phyloP scores from a whole-genome alignment of 2,797 vertebrate genomes.

The Pyrocephalus nanus region DNA sequence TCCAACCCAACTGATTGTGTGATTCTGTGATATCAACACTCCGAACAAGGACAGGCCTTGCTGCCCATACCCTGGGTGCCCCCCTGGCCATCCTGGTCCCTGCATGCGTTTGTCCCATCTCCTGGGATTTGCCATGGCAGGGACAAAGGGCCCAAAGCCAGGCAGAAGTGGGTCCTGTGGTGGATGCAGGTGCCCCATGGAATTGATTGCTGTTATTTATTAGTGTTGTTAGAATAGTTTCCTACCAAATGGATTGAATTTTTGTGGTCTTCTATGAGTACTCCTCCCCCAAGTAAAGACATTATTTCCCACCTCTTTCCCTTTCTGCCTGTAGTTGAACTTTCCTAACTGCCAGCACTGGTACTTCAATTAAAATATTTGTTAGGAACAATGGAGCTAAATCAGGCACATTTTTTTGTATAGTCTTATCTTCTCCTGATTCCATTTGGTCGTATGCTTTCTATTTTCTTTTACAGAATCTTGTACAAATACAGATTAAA shows the following conservation, averaged over 20 bases:
- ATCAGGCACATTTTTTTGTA: background rate
- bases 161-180: background rate
- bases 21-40: background rate
- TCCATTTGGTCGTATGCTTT: background rate
- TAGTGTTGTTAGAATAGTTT: background rate
- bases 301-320: background rate
- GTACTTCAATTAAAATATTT: background rate
- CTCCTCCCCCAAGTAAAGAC: background rate
- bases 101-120: background rate
- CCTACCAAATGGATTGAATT: background rate
- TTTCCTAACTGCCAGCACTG: background rate
- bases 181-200: background rate
- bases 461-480: background rate
- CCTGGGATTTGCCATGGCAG: background rate
- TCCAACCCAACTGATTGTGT: rapidly evolving
- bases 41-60: background rate
- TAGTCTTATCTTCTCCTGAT: background rate
- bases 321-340: background rate
- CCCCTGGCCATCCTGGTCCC: rapidly evolving
- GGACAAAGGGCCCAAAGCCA: background rate
- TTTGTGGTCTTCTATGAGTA: background rate
- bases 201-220: background rate
- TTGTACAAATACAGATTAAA: background rate
- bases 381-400: background rate
- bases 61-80: background rate